Percentiles rank a stretch among this genome's conserved stretches.
These are phyloP conservation scores for Cephalopterus ornatus DNA, from an alignment of 2,113 vertebrate species.

Conservation along the genomic window DNA sequence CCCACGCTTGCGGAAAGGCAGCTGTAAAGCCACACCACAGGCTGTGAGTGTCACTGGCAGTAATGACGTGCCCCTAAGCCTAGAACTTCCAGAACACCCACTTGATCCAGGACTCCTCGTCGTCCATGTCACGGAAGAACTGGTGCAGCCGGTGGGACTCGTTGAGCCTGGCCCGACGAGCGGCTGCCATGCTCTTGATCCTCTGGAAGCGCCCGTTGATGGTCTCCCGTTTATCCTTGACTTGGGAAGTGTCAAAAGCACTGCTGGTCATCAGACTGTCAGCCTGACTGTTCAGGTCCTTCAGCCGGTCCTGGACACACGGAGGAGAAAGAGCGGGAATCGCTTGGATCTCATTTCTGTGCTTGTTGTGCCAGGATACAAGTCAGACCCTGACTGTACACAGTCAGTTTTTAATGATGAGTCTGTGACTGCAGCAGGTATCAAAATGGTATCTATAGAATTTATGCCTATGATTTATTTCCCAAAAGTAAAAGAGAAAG, in stretches of 20 bases:
- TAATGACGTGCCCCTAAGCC: background rate
- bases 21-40: background rate
- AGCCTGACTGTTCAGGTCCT: slow-evolving; percentile 96
- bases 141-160: slow-evolving; percentile 97
- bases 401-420: background rate
- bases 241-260: slow-evolving; percentile 93
- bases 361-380: background rate
- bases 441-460: background rate
- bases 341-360: background rate
- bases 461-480: background rate
- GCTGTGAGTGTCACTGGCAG: background rate
- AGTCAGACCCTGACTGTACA: background rate
- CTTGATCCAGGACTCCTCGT: slow-evolving; percentile 99
- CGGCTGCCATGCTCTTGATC: slow-evolving; percentile 90
- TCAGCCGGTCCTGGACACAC: slow-evolving; percentile 86
- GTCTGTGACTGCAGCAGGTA: background rate
- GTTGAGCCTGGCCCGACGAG: slow-evolving; percentile 86
- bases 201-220: slow-evolving; percentile 91
- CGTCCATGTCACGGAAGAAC: slow-evolving; percentile 98
- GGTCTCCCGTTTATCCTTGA: slow-evolving; percentile 92
- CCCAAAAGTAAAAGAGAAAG: background rate
- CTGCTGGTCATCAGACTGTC: slow-evolving; percentile 96
- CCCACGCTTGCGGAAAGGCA: background rate
- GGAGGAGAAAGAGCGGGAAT: background rate
- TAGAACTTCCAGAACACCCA: slow-evolving; percentile 45